Percentiles rank a stretch among this genome's conserved stretches.
These are phyloP conservation scores for Myotis myotis DNA, from an alignment of 2,797 vertebrate species.

Conservation along the genomic window DNA sequence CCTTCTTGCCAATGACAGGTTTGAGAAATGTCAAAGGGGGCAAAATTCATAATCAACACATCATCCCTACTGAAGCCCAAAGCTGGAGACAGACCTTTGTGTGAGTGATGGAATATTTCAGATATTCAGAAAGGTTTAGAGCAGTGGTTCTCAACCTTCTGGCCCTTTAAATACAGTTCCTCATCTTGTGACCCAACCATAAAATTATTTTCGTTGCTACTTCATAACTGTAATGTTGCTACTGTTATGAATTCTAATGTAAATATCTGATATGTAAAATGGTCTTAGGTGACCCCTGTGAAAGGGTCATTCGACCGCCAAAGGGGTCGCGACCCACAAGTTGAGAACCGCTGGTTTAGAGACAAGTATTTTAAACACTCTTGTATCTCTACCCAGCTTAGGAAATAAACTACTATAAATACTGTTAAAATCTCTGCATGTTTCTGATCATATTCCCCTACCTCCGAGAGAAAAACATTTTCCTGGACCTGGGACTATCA, in stretches of 20 bases:
- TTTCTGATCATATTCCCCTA: neutral
- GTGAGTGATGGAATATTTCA: neutral
- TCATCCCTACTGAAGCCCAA: neutral
- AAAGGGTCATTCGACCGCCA: too few relatives aligned
- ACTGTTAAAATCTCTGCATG: neutral
- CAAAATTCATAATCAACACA: neutral
- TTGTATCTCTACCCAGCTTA: neutral
- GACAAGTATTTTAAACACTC: neutral
- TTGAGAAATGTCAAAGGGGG: neutral
- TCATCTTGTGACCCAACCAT: too few relatives aligned
- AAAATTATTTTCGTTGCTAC: too few relatives aligned
- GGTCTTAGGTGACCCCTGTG: too few relatives aligned
- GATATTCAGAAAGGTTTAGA: neutral
- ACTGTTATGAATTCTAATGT: too few relatives aligned
- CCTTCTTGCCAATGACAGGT: neutral
- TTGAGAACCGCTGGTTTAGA: neutral
- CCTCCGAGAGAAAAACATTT: neutral
- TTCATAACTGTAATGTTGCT: too few relatives aligned
- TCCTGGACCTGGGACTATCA: neutral
- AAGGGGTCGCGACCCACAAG: too few relatives aligned
- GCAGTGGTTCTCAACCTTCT: too few relatives aligned
- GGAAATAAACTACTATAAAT: neutral
- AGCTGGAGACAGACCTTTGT: neutral
- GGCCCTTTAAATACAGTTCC: too few relatives aligned
- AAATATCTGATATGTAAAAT: too few relatives aligned